Conservation (phyloP, 1,140 invertebrate species). For the Campoletis sonorensis region DNA sequence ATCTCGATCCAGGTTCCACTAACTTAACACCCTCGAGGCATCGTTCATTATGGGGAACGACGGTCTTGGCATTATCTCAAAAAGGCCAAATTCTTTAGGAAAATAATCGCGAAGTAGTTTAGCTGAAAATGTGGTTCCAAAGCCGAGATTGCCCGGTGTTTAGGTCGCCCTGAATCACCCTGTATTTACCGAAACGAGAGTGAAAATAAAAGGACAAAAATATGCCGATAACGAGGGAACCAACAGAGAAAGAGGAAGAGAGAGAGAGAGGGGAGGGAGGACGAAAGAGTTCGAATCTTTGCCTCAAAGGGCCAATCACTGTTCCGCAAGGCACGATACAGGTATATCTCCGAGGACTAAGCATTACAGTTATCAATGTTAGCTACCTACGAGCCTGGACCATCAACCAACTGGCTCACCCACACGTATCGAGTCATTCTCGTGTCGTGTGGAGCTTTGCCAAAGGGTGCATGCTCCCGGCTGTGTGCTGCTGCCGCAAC, state of each 20-base stretch:
- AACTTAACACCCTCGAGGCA: too few relatives aligned
- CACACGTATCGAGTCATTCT: slow-evolving; percentile 54
- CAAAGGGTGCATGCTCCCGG: slow-evolving; percentile 55
- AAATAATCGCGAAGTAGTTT: too few relatives aligned
- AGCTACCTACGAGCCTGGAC: slow-evolving; percentile 8
- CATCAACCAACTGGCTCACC: slow-evolving; percentile 45
- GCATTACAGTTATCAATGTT: neutral
- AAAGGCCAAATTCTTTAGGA: too few relatives aligned
- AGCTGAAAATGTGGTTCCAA: too few relatives aligned
- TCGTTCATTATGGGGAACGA: too few relatives aligned
- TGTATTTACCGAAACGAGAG: neutral
- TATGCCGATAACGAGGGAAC: neutral
- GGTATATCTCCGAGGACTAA: neutral
- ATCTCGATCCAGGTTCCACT: too few relatives aligned
- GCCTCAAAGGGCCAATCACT: slow-evolving; percentile 4
- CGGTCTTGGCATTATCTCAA: too few relatives aligned
- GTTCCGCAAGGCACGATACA: neutral
- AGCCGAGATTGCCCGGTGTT: too few relatives aligned
- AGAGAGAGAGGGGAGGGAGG: neutral
- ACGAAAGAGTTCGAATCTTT: neutral
- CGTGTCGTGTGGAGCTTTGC: slow-evolving; percentile 60
- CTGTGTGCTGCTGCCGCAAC: slow-evolving; percentile 31
- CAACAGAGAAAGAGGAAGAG: neutral
- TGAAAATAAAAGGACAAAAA: neutral
- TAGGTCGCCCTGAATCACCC: neutral